Conservation (phyloP, 2,113 vertebrate genomes). For the Alaudala cheleensis region DNA sequence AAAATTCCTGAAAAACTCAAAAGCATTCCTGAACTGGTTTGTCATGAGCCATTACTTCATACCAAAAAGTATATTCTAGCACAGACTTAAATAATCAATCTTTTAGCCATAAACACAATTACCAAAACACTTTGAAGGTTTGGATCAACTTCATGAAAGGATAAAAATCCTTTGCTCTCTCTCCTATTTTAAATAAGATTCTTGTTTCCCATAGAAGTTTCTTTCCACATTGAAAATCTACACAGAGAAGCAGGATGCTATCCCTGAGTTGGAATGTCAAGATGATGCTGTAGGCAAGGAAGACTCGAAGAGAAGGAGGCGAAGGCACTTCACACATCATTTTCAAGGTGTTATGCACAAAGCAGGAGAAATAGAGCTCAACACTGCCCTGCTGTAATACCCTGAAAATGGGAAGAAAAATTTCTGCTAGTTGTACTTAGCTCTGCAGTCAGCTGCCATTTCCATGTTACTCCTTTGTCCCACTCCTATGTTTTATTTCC, state of each 20-base stretch:
- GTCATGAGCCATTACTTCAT: slow-evolving; percentile 66
- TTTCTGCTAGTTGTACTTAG: background rate
- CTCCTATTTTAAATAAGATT: background rate
- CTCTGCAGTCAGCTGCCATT: background rate
- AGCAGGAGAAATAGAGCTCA: background rate
- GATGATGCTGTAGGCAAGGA: background rate
- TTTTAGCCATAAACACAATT: slow-evolving; percentile 40
- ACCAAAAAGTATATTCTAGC: slow-evolving; percentile 26
- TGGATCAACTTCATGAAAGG: slow-evolving; percentile 28
- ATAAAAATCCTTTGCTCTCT: slow-evolving; percentile 1
- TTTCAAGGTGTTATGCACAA: background rate
- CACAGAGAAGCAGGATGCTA: background rate
- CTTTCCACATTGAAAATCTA: background rate
- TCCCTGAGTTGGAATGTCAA: background rate
- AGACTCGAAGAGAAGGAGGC: background rate
- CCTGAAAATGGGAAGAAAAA: background rate
- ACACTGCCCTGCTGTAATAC: background rate
- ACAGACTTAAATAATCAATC: slow-evolving; percentile 59
- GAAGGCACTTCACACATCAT: background rate
- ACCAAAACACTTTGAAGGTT: slow-evolving; percentile 56
- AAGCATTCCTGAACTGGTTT: slow-evolving; percentile 64
- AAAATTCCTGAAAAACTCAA: slow-evolving; percentile 50
- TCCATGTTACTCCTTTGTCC: background rate
- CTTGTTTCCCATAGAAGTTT: background rate
- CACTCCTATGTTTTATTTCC: background rate